Conservation (phyloP, 2,888 invertebrate species). For the Drosophila trichaetosa region DNA sequence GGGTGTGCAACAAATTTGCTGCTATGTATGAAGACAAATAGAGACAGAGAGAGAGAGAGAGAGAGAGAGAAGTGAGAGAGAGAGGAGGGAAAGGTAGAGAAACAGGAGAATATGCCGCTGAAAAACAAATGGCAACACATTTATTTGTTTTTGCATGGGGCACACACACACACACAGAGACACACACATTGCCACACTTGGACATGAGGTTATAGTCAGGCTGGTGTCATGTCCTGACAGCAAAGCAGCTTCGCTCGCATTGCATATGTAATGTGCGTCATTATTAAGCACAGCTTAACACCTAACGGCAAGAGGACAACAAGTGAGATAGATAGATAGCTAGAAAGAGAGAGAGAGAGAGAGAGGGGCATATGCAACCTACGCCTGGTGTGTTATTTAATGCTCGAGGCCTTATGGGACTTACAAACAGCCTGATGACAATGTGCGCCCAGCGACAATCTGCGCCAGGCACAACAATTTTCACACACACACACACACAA, state of each 20-base stretch:
- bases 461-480: constrained; percentile 18
- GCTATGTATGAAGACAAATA: constrained; percentile 26
- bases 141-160: constrained; percentile 42
- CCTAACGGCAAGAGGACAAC: constrained; percentile 31
- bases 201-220: constrained; percentile 14
- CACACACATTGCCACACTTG: background rate
- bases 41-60: background rate
- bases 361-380: background rate
- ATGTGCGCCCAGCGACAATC: constrained; percentile 43
- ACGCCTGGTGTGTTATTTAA: constrained; percentile 54
- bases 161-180: background rate
- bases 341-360: background rate
- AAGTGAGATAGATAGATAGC: background rate
- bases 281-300: constrained; percentile 71
- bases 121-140: constrained; percentile 67
- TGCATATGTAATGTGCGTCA: constrained; percentile 71
- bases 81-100: background rate
- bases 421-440: constrained; percentile 51
- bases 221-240: constrained; percentile 25
- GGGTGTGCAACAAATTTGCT: constrained; percentile 60
- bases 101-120: constrained; percentile 29
- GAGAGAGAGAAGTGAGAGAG: background rate
- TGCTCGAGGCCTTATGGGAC: constrained; percentile 55
- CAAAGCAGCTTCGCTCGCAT: constrained; percentile 46
- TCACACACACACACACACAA: background rate